Base-by-base conservation (phyloP, 2,113 vertebrate genomes). In the Garra rufa region DNA sequence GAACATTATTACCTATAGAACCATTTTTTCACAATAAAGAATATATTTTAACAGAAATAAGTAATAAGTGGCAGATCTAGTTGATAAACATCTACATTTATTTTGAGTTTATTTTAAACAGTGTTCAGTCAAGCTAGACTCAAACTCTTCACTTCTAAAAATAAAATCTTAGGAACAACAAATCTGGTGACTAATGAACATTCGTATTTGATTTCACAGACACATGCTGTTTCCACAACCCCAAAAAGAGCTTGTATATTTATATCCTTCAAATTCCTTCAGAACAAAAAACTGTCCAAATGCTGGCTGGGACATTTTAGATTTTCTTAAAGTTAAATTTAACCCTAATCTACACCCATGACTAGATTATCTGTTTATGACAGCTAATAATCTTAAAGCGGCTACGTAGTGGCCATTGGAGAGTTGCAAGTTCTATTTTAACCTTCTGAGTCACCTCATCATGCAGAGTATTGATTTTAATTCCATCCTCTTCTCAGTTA, bases 401-500 rank as follows among this genome's bases (percentile, higher is more conserved):
- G 59, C 67, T 61, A 21, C 11, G n/a, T 21, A 52, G 44, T 3
- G 41, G 65, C 30, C 44, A 52, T 30, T 34, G 11, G 43, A 55
- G 69, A 71, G 34, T 78, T 41, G 19, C 43, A 24, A 84, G 78
- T 85, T 82, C 75, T 69, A 77, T 78, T 89, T 90, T 88, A 90
- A 90, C 88, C 87, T 82, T 73, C 11, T 82, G 65, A 86, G 85
- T 77, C 88, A 87, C 84, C 85, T 84, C 85, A 88, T 91, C 86
- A 85, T 76, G 67, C 82, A 86, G 75, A 28, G 77, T 91, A 90
- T 91, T 90, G 88, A 90, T 91, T 91, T 89, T 81, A 90, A 83
- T 87, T 88, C 83, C 63, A 59, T 71, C 80, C 77, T 85, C 83
- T 84, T 86, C 78, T 86, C 61, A 71, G 82, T 43, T 61, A 88